Base-by-base conservation (phyloP, 1,140 invertebrate species). In the Oedothorax gibbosus region DNA sequence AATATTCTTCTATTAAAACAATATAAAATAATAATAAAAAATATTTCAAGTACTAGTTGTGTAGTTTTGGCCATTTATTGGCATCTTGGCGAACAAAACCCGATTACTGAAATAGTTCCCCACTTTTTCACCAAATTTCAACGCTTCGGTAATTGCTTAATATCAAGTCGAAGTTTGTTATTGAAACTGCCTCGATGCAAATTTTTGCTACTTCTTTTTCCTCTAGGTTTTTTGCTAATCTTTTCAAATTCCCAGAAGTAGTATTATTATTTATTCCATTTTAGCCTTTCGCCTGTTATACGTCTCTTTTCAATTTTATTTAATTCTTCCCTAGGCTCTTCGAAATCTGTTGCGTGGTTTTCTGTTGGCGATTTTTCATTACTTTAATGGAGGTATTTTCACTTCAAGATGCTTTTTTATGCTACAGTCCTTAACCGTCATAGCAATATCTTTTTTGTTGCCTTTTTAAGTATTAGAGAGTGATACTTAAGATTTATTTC, bases 61-160 rank as follows among this genome's bases (percentile, higher is more conserved):
- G 35, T 35, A 35, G 35, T 35, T 35, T 35, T 35, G 1, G 35
- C 35, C 35, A 35, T 35, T 1, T 35, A 35, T 35, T 5, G 35
- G 35, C 35, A 35, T 35, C 35, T 35, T 35, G 35, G 35, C 35
- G 35, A 35, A 5, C 1, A 35, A 35, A 35, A 1, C 35, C 35
- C 35, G 35, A 35, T 35, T 35, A 35, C 35, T 35, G 35, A 35
- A 35, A 35, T 35, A 35, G 35, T 35, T 35, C 35, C 35, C 35
- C 35, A 35, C 35, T 35, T 35, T n/a, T 35, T 35, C 35, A 35
- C 35, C 35, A 1, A 35, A 35, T 35, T 35, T 35, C 35, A 35
- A 35, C 69, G 50, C 69, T 12, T 71, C 50, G n/a, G 69, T 71
- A 71, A 71, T 71, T 71, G 50, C 69, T 71, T 71, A 71, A 71